Evolutionary conservation across 2,113 vertebrate genomes (phyloP), one percentile per base, ranked within the genome.

Genomic region (Leucoraja erinaceus): DNA sequence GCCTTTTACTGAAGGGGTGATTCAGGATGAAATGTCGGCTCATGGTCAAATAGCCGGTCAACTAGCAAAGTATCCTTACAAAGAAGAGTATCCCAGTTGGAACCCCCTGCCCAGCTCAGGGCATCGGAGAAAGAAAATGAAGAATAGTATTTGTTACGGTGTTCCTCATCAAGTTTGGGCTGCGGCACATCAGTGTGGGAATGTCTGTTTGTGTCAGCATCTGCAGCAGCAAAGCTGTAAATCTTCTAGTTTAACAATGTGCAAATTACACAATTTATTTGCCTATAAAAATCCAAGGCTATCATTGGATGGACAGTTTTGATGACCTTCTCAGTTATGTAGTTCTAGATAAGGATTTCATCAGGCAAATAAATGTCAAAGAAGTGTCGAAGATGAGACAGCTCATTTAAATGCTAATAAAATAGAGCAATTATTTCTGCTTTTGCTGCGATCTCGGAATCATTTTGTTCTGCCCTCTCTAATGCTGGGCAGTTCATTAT

Each of bases 361-460:
- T 91, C 68, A 54, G 47, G 20, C 90, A 91, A 91, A 54, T 90
- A 63, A 90, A 90, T 91, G 90, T 90, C 88, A 90, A 47, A 70
- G 63, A 70, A 38, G 8, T 90, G 9, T 90, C 88, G 18, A 70
- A 70, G 68, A 90, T 70, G 88, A 90, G 88, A 25, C 61, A 90
- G 86, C 31, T 90, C 61, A 38, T 72, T 90, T 70, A 90, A 90
- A 90, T 90, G 88, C 66, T 90, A 90, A 90, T 90, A 47, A 72
- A 90, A 70, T 70, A 70, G 38, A 70, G 63, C 56, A n/a, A n/a
- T 61, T 25, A 86, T 61, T 22, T 90, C 63, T 66, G 68, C 88
- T 47, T 68, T 22, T 70, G 7, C 66, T 90, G 66, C 47, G 66
- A 70, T 90, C 33, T 61, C 61, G 33, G 47, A 31, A 70, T 90